Base-by-base conservation (phyloP, 1,140 invertebrate species). In the Acromyrmex echinatior region DNA sequence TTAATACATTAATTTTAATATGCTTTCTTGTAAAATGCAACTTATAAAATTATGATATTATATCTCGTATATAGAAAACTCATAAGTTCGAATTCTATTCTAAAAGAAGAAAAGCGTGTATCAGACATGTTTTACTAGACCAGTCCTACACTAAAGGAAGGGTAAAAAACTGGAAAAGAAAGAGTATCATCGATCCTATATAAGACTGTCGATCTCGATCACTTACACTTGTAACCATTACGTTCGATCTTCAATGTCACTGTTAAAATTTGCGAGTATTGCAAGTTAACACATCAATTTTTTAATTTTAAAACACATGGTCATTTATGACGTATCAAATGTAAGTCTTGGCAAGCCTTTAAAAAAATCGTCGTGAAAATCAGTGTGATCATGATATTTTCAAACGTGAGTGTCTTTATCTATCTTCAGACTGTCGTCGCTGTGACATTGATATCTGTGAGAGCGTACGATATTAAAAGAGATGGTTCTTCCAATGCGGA, bases 361-460 rank as follows among this genome's bases (percentile, higher is more conserved):
- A 16, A 9, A 10, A n/a, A 21, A 58, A 58, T 58, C 56, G 2
- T 58, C 4, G 3, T 35, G 51, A 49, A 68, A 68, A 63, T 53
- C 9, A 3, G 18, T 16, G 21, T 39, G 39, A 73, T 76, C 31
- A 35, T 21, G 21, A 63, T 31, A 66, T 53, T 86, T 66, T 31
- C 65, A 53, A 86, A 51, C 53, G 45, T 65, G 74, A 66, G 60
- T 86, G 76, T 81, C 9, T 66, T 82, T 18, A 31, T 86, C 5
- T 81, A 84, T 18, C 31, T 68, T 56, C 87, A 94, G 94, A 87
- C 90, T 39, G 85, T 93, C 60, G 51, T 93, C 14, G 68, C 90
- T 18, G 88, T 63, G 62, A 90, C 87, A 82, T 84, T 87, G n/a
- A 76, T 86, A 81, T 78, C 86, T 21, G 92, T 90, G 1, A 66